phyloP scores from a whole-genome alignment of 2,113 vertebrate species.

The Arizona elegans region DNA sequence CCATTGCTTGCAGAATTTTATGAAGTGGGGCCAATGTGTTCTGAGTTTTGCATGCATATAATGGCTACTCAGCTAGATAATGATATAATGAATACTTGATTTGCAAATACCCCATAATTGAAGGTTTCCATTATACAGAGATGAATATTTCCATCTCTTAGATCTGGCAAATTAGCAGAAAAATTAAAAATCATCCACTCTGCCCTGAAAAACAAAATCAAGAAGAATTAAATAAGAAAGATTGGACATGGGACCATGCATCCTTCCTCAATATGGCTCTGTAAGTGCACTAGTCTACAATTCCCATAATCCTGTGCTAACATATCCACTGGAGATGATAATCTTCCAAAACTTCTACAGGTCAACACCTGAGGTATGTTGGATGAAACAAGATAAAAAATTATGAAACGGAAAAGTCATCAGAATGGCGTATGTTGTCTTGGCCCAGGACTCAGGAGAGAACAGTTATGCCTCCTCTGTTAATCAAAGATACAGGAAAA shows the following conservation, averaged over 20 bases:
- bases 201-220: neutral
- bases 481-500: neutral
- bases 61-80: neutral
- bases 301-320: neutral
- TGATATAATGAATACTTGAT: neutral
- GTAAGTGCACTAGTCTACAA: neutral
- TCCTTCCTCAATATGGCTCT: too few species aligned
- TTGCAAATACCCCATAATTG: neutral
- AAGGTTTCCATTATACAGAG: neutral
- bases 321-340: neutral
- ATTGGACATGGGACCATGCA: neutral
- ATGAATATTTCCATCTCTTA: neutral
- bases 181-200: neutral
- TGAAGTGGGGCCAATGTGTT: neutral
- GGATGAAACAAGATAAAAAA: neutral
- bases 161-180: neutral
- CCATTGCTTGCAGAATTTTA: neutral
- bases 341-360: neutral
- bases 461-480: neutral
- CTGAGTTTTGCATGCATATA: neutral
- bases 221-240: neutral
- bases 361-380: neutral
- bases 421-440: neutral
- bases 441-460: neutral
- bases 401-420: neutral